Conservation (phyloP, 2,113 vertebrate species). For the Hippopotamus amphibius region DNA sequence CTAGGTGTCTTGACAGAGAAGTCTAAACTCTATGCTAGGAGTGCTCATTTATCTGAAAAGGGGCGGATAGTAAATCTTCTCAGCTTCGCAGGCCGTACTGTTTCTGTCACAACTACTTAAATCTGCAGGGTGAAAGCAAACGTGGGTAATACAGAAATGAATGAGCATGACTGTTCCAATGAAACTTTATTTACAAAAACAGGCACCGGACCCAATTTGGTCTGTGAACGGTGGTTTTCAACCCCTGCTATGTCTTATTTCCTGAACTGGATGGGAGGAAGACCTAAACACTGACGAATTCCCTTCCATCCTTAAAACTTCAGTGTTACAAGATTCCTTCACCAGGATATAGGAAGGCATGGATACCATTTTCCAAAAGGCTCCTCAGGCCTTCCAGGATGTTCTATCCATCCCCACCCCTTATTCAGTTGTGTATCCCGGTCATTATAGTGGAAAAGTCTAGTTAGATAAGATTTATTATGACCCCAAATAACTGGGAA, state of each 20-base stretch:
- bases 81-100: neutral
- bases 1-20: neutral
- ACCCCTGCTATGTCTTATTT: neutral
- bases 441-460: neutral
- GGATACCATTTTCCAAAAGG: neutral
- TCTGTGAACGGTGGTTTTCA: neutral
- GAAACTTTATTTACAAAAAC: neutral
- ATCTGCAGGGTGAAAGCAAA: neutral
- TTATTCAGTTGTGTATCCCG: neutral
- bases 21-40: neutral
- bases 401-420: neutral
- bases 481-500: neutral
- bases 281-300: neutral
- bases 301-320: neutral
- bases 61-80: neutral
- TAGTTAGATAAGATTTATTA: neutral
- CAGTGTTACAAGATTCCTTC: neutral
- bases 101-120: neutral
- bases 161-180: neutral
- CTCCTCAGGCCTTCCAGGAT: neutral
- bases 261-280: neutral
- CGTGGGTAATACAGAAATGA: neutral
- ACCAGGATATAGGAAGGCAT: neutral
- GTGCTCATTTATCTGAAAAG: neutral
- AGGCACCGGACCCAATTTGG: neutral